Percentiles rank a stretch among this genome's conserved stretches.
Evolutionary conservation across 1,140 invertebrate species (phyloP).

Genomic region (Cryptotermes secundus): DNA sequence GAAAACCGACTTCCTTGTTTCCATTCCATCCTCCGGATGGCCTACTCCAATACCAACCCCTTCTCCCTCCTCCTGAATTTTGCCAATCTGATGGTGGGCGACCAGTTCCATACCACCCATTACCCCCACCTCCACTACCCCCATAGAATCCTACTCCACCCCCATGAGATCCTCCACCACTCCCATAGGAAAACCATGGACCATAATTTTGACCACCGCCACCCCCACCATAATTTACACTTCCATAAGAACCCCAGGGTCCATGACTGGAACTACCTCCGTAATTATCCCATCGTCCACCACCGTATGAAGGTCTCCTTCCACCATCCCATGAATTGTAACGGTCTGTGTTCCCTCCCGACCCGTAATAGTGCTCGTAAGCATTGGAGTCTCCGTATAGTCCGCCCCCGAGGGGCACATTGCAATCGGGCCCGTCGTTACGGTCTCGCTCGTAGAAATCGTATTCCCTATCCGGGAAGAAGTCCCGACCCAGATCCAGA

Average conservation of each 20-base stretch:
- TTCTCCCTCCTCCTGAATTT: background rate
- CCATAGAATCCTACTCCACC: too few species aligned
- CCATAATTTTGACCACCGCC: background rate
- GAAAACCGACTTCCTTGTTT: background rate
- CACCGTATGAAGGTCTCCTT: background rate
- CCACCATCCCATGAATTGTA: background rate
- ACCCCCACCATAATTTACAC: background rate
- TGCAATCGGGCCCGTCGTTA: slow-evolving; percentile 2
- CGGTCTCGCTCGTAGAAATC: slow-evolving; percentile 73
- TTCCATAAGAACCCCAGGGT: background rate
- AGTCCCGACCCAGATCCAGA: slow-evolving; percentile 61
- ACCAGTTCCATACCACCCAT: background rate
- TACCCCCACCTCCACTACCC: background rate
- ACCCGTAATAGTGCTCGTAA: background rate
- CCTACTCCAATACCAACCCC: background rate
- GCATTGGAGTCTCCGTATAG: background rate
- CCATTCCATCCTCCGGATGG: background rate
- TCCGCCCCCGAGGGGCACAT: background rate
- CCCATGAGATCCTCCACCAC: background rate
- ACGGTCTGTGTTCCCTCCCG: background rate
- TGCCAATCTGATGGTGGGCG: background rate
- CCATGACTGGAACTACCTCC: background rate
- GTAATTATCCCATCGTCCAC: background rate
- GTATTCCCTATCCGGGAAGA: slow-evolving; percentile 66
- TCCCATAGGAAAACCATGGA: slow-evolving; percentile 20